Percentiles rank a stretch among this genome's conserved stretches.
Conservation (phyloP, 1,140 invertebrate species). For the Drosophila ananassae region DNA sequence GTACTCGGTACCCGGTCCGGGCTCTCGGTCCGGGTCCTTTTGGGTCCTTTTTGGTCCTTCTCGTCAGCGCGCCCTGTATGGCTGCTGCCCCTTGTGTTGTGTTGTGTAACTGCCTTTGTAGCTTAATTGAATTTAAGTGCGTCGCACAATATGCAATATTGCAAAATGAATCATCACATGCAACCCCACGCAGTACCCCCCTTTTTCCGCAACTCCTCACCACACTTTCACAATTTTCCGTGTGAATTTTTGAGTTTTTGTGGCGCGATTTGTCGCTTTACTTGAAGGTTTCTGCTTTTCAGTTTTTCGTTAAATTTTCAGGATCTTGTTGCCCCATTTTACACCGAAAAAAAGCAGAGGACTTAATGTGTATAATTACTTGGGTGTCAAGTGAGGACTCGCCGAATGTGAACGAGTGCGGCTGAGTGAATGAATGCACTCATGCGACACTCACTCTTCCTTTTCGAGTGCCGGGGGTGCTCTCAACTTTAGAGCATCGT, state of each 20-base stretch:
- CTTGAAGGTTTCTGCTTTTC: conserved; percentile 11
- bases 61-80: conserved; percentile 6
- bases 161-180: conserved; percentile 61
- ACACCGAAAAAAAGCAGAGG: conserved; percentile 11
- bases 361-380: conserved; percentile 1
- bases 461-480: conserved; percentile 13
- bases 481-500: conserved; percentile 37
- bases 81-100: conserved; percentile 16
- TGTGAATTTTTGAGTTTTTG: conserved; percentile 72
- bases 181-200: conserved; percentile 12
- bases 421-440: conserved; percentile 26
- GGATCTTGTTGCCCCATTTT: background rate
- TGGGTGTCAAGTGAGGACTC: conserved; percentile 14
- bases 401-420: background rate
- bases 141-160: conserved; percentile 80
- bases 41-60: background rate
- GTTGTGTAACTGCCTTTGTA: conserved; percentile 71
- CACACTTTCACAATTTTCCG: conserved; percentile 19
- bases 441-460: conserved; percentile 26
- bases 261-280: conserved; percentile 57
- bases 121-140: conserved; percentile 81
- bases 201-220: background rate
- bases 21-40: background rate
- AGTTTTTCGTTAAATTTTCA: background rate
- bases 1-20: conserved; percentile 15